phyloP scores from a whole-genome alignment of 2,888 invertebrate genomes.

The Bombylius discolor region DNA sequence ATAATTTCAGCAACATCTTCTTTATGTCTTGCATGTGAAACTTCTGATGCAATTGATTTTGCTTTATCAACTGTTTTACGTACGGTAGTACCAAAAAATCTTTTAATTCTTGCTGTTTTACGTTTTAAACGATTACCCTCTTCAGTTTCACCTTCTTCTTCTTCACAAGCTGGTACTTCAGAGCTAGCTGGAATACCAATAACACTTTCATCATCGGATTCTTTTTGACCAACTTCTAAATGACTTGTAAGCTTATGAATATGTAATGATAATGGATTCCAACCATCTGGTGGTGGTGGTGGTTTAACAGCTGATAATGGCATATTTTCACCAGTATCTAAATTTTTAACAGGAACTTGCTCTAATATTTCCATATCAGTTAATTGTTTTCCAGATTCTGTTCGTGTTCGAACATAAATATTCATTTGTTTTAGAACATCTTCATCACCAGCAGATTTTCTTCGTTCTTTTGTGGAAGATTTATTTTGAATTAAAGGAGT shows the following conservation, averaged over 20 bases:
- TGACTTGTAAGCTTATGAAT: conserved; percentile 81
- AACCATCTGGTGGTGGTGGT: conserved; percentile 56
- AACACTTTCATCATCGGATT: conserved; percentile 64
- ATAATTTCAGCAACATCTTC: conserved; percentile 76
- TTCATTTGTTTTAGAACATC: conserved; percentile 54
- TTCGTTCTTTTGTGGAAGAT: conserved; percentile 42
- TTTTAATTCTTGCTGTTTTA: conserved; percentile 51
- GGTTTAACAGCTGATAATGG: conserved; percentile 74
- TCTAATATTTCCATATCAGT: conserved; percentile 88
- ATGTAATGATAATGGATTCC: conserved; percentile 88
- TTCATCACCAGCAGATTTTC: conserved; percentile 76
- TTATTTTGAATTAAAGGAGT: conserved; percentile 28
- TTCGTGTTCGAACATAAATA: conserved; percentile 65
- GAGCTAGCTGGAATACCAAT: conserved; percentile 41
- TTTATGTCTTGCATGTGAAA: conserved; percentile 74
- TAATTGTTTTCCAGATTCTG: conserved; percentile 74
- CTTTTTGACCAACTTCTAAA: conserved; percentile 67
- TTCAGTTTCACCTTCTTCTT: conserved; percentile 37
- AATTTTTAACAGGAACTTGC: conserved; percentile 72
- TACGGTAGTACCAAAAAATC: conserved; percentile 77
- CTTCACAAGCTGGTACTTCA: conserved; percentile 32
- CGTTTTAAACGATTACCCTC: conserved; percentile 35
- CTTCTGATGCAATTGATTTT: conserved; percentile 77
- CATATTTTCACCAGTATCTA: conserved; percentile 77
- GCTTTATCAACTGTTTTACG: conserved; percentile 86